Evolutionary conservation across 2,888 invertebrate genomes (phyloP).

Genomic region (Euzetes globulus): DNA sequence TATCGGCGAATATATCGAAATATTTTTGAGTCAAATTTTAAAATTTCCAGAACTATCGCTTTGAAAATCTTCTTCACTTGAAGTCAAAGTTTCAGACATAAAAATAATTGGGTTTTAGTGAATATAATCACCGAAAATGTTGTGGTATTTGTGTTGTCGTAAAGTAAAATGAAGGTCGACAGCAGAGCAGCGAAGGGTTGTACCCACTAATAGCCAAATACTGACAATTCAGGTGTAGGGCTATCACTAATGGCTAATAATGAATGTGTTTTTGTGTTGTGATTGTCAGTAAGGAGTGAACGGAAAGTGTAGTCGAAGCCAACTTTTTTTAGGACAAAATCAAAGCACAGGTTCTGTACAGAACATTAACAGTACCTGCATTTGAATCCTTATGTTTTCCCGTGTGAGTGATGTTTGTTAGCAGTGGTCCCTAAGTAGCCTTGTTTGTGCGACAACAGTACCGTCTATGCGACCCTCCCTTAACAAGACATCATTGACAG

Average conservation of each 20-base stretch:
- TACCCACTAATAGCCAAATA: not conserved
- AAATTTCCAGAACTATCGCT: too few relatives aligned
- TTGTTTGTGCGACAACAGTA: not conserved
- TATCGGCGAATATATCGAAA: too few relatives aligned
- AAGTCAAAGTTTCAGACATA: too few relatives aligned
- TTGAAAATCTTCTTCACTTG: too few relatives aligned
- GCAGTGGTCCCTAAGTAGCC: not conserved
- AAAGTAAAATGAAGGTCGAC: not conserved
- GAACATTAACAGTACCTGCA: not conserved
- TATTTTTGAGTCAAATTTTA: too few relatives aligned
- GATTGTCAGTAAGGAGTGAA: not conserved
- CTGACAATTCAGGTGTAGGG: not conserved
- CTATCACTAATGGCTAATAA: constrained; percentile 23
- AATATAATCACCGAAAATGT: not conserved
- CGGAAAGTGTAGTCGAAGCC: not conserved
- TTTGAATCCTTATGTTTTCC: not conserved
- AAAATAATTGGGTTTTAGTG: not conserved
- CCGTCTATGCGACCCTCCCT: not conserved
- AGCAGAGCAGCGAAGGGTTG: not conserved
- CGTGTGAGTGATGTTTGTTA: constrained; percentile 2
- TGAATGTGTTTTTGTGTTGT: not conserved
- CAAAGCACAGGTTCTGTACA: not conserved
- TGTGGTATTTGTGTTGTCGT: constrained; percentile 3
- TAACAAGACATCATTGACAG: constrained; percentile 18
- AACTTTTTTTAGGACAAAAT: not conserved